Base-by-base conservation (phyloP, 2,888 invertebrate species). In the Tenthredo livida region DNA sequence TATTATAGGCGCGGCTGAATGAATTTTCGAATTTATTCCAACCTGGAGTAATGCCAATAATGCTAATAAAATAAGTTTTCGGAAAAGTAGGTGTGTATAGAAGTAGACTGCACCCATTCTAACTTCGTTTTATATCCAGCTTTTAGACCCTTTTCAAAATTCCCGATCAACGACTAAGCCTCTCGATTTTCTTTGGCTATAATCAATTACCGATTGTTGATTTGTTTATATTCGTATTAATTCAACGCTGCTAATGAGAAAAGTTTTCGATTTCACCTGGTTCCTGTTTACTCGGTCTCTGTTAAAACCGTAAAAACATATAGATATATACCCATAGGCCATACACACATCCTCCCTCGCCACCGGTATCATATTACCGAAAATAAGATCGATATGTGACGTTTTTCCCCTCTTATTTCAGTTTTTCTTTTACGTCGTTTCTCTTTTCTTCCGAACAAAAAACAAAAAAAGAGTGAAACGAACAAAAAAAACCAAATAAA, bases 331-430 rank as follows among this genome's bases (percentile, higher is more conserved):
- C 10, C 10, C 9, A n/a, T 29, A 29, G 29, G 29, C n/a, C n/a
- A n/a, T n/a, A 54, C n/a, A n/a, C 17, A n/a, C n/a, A n/a, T 54
- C n/a, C 17, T 54, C n/a, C 54, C 4, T 54, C n/a, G n/a, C n/a
- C 54, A n/a, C 7, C 54, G n/a, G 54, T 54, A 25, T 61, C 25
- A 7, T 12, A 25, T 61, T 70, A n/a, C 70, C 70, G n/a, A 70
- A 70, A 70, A 37, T 70, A 70, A 37, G 70, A 37, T 37, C 33
- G 61, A 61, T 61, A 61, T 25, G 10, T 61, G 61, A 61, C 25
- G 61, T 12, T 54, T 54, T 54, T 54, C 54, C 50, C 50, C 50
- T 61, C 21, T 10, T 61, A 3, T 61, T 21, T 21, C 21, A 21
- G 61, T 61, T 61, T 25, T 9, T 61, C 61, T 21, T 58, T 17